Evolutionary conservation across 2,113 vertebrate species (phyloP), one percentile per base, ranked within the genome.

Genomic region (Mungos mungo): DNA sequence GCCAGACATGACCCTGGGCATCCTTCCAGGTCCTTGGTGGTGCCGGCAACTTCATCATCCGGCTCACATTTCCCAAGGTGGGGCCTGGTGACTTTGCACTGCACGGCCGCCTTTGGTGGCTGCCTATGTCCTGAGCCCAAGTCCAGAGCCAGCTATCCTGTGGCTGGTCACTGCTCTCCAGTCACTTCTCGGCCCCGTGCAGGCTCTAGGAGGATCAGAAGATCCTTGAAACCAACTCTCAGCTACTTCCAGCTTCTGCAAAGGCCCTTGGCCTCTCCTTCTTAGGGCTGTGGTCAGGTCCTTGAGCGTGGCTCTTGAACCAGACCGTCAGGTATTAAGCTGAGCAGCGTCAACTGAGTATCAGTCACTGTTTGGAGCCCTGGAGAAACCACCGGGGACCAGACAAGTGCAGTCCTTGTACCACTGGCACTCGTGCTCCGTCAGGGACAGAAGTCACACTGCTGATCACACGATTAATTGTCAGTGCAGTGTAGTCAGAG

Each of bases 261-360:
- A 25, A 87, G 92, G 83, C 21, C 6, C 10, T 15, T 10, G 25
- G 27, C 2, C 5, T 2, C 4, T 25, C 60, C 57, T 81, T 27
- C 57, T 14, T 9, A 1, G 9, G 18, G 38, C 23, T 19, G 5
- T 35, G 80, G 35, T 68, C n/a, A 15, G 52, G 2, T 0, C 76
- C 7, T 0, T 0, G 0, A 41, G 82, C 7, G 21, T 25, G 69
- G 47, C 71, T 23, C 71, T 72, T 2, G 10, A 25, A 7, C 79
- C 35, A 52, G 14, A 9, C 76, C 18, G 38, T 33, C 35, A 8
- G 54, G 11, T 18, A 0, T 7, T 52, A 29, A 18, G 41, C 7
- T 11, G 11, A 41, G 41, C 41, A 41, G 57, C 23, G 5, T n/a
- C 52, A 14, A 0, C 13, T 68, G 7, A 21, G 0, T 2, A 8